These are phyloP conservation scores for Apistogramma diplotaenia DNA, from an alignment of 2,113 vertebrate genomes.

Conservation along the genomic window DNA sequence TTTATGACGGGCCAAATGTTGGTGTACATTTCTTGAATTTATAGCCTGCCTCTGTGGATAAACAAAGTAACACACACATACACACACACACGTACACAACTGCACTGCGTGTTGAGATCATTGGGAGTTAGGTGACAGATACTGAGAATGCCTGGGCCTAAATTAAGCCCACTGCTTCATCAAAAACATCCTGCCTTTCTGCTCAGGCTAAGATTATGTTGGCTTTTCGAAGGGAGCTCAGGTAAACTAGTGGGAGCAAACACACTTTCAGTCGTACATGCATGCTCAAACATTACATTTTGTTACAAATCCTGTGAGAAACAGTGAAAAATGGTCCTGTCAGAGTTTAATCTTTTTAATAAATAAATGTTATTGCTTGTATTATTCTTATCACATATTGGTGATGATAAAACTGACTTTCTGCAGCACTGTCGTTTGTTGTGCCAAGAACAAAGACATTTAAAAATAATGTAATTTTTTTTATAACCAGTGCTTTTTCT, in stretches of 20 bases:
- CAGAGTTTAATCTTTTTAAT: background rate
- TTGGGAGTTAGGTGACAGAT: conserved; percentile 77
- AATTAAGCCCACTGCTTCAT: conserved; percentile 82
- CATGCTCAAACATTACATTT: background rate
- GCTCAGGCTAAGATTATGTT: conserved; percentile 69
- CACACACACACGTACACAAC: conserved; percentile 19
- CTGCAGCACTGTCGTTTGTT: background rate
- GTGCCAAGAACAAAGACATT: background rate
- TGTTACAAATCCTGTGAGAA: background rate
- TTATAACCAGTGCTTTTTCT: background rate
- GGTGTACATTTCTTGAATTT: conserved; percentile 50
- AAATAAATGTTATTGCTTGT: background rate
- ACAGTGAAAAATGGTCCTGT: background rate
- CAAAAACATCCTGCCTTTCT: conserved; percentile 84
- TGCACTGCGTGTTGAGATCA: conserved; percentile 51
- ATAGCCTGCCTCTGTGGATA: conserved; percentile 39
- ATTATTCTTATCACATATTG: background rate
- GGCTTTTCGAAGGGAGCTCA: conserved; percentile 70
- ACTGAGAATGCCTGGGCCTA: conserved; percentile 81
- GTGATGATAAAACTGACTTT: background rate
- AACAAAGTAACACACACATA: conserved; percentile 37
- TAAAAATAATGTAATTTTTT: background rate
- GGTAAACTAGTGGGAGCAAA: conserved; percentile 28
- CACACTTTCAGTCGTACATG: background rate
- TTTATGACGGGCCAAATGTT: conserved; percentile 4